Percentiles rank a stretch among this genome's conserved stretches.
phyloP scores from a whole-genome alignment of 2,113 vertebrate genomes.

The human region DNA sequence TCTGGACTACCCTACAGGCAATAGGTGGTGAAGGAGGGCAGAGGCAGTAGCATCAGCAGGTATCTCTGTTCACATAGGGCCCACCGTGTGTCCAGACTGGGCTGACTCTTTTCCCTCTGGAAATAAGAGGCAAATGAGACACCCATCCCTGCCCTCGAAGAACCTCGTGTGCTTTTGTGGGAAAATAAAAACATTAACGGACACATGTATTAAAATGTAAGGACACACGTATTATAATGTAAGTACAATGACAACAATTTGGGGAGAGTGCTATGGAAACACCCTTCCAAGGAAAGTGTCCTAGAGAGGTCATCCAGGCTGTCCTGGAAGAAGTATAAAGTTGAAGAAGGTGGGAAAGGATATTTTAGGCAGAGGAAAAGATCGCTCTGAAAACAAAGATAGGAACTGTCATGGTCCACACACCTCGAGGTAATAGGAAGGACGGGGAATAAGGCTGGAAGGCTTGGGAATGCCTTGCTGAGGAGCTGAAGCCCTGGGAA shows the following conservation, averaged over 20 bases:
- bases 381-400: background rate
- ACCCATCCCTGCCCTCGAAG: background rate
- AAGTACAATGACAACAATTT: background rate
- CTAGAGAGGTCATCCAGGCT: background rate
- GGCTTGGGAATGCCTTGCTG: background rate
- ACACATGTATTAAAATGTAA: background rate
- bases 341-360: background rate
- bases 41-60: accelerated
- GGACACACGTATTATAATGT: background rate
- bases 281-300: background rate
- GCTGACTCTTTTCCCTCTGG: background rate
- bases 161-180: background rate
- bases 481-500: background rate
- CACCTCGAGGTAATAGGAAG: background rate
- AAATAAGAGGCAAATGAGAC: background rate
- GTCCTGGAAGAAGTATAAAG: background rate
- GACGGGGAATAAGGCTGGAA: background rate
- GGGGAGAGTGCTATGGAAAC: background rate
- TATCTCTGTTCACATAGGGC: accelerated
- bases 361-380: background rate
- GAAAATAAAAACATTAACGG: background rate
- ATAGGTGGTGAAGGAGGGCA: accelerated
- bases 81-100: accelerated
- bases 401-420: accelerated
- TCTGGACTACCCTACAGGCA: background rate